Conservation (phyloP, 2,888 invertebrate genomes). For the Microplitis deprimator region DNA sequence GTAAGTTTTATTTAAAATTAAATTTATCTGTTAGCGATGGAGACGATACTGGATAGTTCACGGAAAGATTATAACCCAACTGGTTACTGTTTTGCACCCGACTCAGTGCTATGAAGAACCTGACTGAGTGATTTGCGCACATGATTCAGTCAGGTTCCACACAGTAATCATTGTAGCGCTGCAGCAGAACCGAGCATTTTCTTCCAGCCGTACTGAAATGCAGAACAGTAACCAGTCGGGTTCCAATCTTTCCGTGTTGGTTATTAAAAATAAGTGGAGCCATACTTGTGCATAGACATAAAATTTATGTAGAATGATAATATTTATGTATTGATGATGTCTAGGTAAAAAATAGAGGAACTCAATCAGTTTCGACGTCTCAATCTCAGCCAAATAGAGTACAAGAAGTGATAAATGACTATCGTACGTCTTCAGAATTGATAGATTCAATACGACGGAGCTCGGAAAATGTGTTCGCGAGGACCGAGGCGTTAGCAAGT, state of each 20-base stretch:
- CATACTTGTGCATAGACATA: too few relatives aligned
- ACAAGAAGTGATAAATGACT: constrained; percentile 54
- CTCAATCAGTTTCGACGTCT: constrained; percentile 22
- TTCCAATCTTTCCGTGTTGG: too few relatives aligned
- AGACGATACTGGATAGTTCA: neutral
- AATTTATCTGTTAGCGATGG: neutral
- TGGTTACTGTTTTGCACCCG: too few relatives aligned
- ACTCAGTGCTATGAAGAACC: too few relatives aligned
- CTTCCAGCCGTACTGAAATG: too few relatives aligned
- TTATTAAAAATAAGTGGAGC: too few relatives aligned
- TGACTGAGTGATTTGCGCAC: too few relatives aligned
- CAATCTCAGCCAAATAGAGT: constrained; percentile 43
- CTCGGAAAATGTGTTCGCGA: constrained; percentile 68
- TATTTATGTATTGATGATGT: neutral
- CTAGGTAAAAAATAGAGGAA: neutral
- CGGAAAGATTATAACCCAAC: too few relatives aligned
- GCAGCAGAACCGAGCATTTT: too few relatives aligned
- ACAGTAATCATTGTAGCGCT: too few relatives aligned
- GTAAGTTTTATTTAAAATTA: constrained; percentile 3
- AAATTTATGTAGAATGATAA: neutral
- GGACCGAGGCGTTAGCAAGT: constrained; percentile 68
- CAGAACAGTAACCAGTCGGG: too few relatives aligned
- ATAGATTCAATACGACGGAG: constrained; percentile 68
- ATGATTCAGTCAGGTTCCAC: too few relatives aligned
- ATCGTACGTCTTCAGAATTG: constrained; percentile 65